These are phyloP conservation scores for Neoscelio sp. DNA, from an alignment of 2,888 invertebrate species.

Conservation along the genomic window DNA sequence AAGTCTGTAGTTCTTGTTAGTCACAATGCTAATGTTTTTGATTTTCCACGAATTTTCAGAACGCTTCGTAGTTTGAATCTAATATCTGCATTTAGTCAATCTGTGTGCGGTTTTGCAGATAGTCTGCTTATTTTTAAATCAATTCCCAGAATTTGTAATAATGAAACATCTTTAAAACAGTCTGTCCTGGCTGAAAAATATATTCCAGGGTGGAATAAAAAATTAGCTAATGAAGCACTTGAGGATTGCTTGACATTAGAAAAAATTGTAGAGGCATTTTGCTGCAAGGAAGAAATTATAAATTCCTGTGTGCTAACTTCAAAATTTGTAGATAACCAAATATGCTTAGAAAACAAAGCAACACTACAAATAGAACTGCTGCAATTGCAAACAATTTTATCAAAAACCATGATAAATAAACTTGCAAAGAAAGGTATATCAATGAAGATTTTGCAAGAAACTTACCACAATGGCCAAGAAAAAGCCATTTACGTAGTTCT, in stretches of 20 bases:
- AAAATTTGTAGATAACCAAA: slow-evolving; percentile 10
- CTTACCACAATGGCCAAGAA: slow-evolving; percentile 11
- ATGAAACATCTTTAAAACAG: slow-evolving; percentile 26
- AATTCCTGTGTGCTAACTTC: no score
- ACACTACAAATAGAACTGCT: neutral
- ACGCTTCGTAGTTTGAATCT: slow-evolving; percentile 1
- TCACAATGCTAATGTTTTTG: slow-evolving; percentile 29
- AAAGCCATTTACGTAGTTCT: slow-evolving; percentile 21
- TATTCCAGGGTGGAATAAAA: neutral
- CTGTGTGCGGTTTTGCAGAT: slow-evolving; percentile 22
- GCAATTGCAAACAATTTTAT: slow-evolving; percentile 13
- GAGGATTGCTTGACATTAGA: slow-evolving; percentile 16
- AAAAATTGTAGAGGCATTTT: slow-evolving; percentile 8
- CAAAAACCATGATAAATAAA: slow-evolving; percentile 24
- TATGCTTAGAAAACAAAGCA: neutral
- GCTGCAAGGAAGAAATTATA: no score
- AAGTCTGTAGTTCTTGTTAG: slow-evolving; percentile 35
- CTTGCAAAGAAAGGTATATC: slow-evolving; percentile 18
- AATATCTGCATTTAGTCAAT: slow-evolving; percentile 5
- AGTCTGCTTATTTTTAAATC: slow-evolving; percentile 20
- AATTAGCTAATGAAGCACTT: slow-evolving; percentile 25
- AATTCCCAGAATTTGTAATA: neutral
- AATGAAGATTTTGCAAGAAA: slow-evolving; percentile 15
- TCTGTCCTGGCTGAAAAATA: slow-evolving; percentile 25
- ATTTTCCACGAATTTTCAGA: slow-evolving; percentile 25